Percentiles rank a stretch among this genome's conserved stretches.
Conservation (phyloP, 2,797 vertebrate species). For the Pangasius mekongensis region DNA sequence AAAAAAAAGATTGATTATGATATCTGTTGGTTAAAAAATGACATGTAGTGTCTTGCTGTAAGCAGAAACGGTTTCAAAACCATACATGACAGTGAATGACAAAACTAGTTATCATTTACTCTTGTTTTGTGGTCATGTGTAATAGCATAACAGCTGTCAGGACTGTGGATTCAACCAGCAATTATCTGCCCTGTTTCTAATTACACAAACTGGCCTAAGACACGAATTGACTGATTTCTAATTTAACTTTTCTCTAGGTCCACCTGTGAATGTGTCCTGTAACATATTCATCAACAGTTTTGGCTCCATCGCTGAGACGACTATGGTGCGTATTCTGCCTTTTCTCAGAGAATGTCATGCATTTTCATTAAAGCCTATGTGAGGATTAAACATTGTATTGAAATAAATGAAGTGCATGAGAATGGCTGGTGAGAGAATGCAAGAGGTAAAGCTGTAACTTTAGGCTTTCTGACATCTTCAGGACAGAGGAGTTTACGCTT, state of each 20-base stretch:
- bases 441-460: background rate
- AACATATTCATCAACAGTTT: slow-evolving; percentile 99
- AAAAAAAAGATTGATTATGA: background rate
- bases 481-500: background rate
- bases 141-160: background rate
- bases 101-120: background rate
- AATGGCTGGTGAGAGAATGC: background rate
- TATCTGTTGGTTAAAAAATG: background rate
- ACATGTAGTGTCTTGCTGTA: background rate
- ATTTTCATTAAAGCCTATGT: background rate
- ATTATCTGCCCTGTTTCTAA: background rate
- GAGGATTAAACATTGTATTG: background rate
- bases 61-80: background rate
- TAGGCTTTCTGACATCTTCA: background rate
- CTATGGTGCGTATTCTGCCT: slow-evolving; percentile 86
- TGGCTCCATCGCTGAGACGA: slow-evolving; percentile 96
- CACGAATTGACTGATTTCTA: slow-evolving; percentile 8
- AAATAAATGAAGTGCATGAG: background rate
- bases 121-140: background rate
- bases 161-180: background rate
- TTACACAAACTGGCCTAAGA: background rate
- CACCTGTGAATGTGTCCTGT: slow-evolving; percentile 95
- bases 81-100: background rate
- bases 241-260: slow-evolving; percentile 72
- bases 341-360: background rate